Conservation (phyloP, 1,140 invertebrate genomes). For the Plutomurus gul region DNA sequence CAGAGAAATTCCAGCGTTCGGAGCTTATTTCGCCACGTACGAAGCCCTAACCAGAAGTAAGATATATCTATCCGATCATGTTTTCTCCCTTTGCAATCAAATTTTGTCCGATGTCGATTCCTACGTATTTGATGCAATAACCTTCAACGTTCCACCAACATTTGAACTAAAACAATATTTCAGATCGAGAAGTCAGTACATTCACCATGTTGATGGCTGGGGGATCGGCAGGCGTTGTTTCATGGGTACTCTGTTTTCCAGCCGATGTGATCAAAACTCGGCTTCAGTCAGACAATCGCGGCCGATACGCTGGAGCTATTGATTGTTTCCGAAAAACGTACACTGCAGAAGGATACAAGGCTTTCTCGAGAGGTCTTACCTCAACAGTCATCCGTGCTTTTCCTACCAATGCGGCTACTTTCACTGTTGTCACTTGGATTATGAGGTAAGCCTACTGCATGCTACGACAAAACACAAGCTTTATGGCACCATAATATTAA, state of each 20-base stretch:
- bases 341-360: constrained; percentile 68
- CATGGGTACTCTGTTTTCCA: constrained; percentile 85
- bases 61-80: constrained; percentile 4
- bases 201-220: constrained; percentile 73
- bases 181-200: constrained; percentile 56
- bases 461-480: no score
- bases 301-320: constrained; percentile 68
- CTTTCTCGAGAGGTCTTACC: constrained; percentile 71
- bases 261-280: constrained; percentile 88
- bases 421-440: constrained; percentile 80
- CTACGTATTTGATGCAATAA: no score
- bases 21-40: constrained; percentile 74
- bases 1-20: constrained; percentile 70
- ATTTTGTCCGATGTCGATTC: no score
- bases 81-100: background rate
- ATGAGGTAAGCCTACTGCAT: constrained; percentile 60
- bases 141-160: no score
- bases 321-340: constrained; percentile 75
- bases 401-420: constrained; percentile 89
- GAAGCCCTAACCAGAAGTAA: constrained; percentile 65
- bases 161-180: no score
- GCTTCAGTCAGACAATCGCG: constrained; percentile 73
- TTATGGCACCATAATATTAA: no score
- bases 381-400: constrained; percentile 83
- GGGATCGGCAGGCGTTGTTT: constrained; percentile 78